Conservation (phyloP, 2,888 invertebrate species). For the Plagodis pulveraria region DNA sequence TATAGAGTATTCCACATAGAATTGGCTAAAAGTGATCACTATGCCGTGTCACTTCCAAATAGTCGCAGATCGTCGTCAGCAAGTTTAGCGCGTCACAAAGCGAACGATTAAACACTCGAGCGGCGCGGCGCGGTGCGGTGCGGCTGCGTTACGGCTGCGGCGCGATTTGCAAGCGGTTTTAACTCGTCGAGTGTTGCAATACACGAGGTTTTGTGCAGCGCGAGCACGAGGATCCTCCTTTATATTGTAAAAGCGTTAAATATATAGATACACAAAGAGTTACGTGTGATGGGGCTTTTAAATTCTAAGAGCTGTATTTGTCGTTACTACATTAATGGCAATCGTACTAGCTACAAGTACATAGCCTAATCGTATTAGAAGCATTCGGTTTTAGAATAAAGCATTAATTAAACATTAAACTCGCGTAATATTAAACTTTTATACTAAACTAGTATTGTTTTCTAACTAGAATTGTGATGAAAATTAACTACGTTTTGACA, state of each 20-base stretch:
- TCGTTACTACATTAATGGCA: too few relatives aligned
- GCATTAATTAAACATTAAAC: too few relatives aligned
- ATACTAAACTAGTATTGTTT: too few relatives aligned
- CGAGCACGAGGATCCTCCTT: conserved; percentile 24
- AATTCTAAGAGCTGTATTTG: too few relatives aligned
- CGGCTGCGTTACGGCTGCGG: conserved; percentile 30
- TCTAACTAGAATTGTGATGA: too few relatives aligned
- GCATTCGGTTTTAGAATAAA: too few relatives aligned
- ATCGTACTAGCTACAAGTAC: too few relatives aligned
- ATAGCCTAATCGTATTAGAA: too few relatives aligned
- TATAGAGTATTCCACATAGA: too few relatives aligned
- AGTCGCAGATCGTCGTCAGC: conserved; percentile 32
- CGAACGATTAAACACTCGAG: conserved; percentile 71
- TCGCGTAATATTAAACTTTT: too few relatives aligned
- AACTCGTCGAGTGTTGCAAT: conserved; percentile 58
- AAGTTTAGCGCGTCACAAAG: conserved; percentile 63
- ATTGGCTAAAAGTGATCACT: conserved; percentile 8
- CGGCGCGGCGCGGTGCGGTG: conserved; percentile 28
- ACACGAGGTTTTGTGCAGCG: conserved; percentile 44
- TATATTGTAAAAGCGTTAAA: conserved; percentile 30
- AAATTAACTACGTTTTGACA: too few relatives aligned
- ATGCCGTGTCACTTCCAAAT: conserved; percentile 23
- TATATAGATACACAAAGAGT: conserved; percentile 12
- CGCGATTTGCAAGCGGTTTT: conserved; percentile 41
- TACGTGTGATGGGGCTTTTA: conserved; percentile 4